A percentile compares a stretch with the other conserved stretches of the same genome.
These are phyloP conservation scores for Muscidifurax raptorellus DNA, from an alignment of 1,140 invertebrate genomes.

Conservation along the genomic window DNA sequence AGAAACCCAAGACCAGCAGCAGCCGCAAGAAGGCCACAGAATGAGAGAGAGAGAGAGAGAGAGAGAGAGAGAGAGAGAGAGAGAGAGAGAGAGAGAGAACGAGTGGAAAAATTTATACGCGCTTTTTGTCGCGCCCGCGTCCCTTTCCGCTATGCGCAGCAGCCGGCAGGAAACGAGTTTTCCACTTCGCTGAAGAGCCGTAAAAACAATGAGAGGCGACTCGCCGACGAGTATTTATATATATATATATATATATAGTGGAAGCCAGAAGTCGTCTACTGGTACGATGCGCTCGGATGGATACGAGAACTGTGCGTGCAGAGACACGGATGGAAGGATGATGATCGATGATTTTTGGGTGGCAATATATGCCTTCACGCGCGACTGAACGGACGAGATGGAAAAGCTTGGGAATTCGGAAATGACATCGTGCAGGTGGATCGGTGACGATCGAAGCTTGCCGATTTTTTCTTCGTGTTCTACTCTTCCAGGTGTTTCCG, in stretches of 20 bases:
- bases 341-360: background rate
- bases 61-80: constrained; percentile 27
- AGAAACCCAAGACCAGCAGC: background rate
- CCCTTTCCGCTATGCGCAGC: constrained; percentile 48
- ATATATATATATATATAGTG: background rate
- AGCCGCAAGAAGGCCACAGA: background rate
- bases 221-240: background rate
- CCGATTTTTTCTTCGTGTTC: too few species aligned
- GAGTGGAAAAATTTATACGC: constrained; percentile 53
- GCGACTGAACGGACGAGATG: background rate
- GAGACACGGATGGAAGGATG: background rate
- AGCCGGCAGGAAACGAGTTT: constrained; percentile 60
- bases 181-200: constrained; percentile 59
- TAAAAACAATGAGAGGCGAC: constrained; percentile 57
- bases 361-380: background rate
- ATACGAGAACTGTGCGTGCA: background rate
- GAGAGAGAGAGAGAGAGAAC: constrained; percentile 22
- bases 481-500: too few species aligned
- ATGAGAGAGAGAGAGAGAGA: constrained; percentile 19
- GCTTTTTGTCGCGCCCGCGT: constrained; percentile 54
- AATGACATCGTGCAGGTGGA: background rate
- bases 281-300: background rate
- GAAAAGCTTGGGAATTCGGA: background rate
- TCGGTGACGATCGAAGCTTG: too few species aligned
- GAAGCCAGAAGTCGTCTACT: background rate